These are phyloP conservation scores for Scotopteryx bipunctaria DNA, from an alignment of 2,888 invertebrate species.

Conservation along the genomic window DNA sequence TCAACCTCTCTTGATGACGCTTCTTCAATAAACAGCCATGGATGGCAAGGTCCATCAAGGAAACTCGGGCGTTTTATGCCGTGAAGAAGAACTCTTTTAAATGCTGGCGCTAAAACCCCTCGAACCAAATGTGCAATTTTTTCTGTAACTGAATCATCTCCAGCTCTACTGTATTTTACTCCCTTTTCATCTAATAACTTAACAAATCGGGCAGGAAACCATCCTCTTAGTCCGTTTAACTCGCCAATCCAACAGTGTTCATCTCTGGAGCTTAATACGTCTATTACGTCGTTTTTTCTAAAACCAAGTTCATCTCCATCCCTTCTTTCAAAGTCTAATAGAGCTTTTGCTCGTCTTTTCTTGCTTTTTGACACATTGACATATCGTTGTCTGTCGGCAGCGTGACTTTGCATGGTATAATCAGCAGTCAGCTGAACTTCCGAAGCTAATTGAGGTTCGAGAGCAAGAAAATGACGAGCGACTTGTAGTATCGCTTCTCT, in stretches of 20 bases:
- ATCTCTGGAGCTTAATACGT: slow-evolving; percentile 97
- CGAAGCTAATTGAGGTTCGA: slow-evolving; percentile 93
- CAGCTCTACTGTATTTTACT: slow-evolving; percentile 92
- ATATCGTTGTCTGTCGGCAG: slow-evolving; percentile 96
- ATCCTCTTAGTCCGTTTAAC: slow-evolving; percentile 95
- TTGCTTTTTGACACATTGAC: slow-evolving; percentile 95
- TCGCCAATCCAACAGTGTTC: slow-evolving; percentile 99
- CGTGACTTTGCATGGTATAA: slow-evolving; percentile 97
- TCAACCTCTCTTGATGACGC: slow-evolving; percentile 98
- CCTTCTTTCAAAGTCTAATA: slow-evolving; percentile 98
- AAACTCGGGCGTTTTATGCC: slow-evolving; percentile 96
- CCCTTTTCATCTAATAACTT: slow-evolving; percentile 95
- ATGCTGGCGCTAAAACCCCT: slow-evolving; percentile 95
- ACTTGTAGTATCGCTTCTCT: slow-evolving; percentile 96
- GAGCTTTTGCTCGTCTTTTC: slow-evolving; percentile 95
- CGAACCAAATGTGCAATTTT: slow-evolving; percentile 98
- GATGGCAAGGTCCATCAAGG: slow-evolving; percentile 96
- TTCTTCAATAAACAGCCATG: slow-evolving; percentile 99
- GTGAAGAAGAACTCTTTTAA: slow-evolving; percentile 97
- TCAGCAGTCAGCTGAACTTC: slow-evolving; percentile 94
- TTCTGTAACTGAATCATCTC: slow-evolving; percentile 98
- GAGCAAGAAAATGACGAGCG: slow-evolving; percentile 96
- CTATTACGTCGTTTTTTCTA: slow-evolving; percentile 98
- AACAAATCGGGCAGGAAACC: slow-evolving; percentile 99
- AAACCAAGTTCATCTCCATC: slow-evolving; percentile 99